Conservation (phyloP, 2,113 vertebrate genomes). For the Centropus unirufus region DNA sequence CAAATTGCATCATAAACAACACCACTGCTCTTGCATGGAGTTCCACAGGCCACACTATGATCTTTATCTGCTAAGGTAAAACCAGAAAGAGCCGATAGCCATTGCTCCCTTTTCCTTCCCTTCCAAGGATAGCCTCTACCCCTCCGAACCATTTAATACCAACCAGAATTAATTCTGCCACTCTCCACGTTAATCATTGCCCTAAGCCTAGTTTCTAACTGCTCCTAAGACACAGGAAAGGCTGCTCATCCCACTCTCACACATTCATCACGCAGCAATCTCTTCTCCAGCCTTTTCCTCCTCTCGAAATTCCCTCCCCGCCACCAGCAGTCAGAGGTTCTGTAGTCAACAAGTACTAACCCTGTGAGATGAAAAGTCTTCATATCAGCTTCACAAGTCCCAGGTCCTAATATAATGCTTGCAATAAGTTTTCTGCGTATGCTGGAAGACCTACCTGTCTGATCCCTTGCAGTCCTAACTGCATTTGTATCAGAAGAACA, state of each 20-base stretch:
- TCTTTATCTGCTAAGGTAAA: not conserved
- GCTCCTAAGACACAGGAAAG: not conserved
- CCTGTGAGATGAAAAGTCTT: slow-evolving; percentile 3
- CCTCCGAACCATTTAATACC: not conserved
- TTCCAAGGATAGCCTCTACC: not conserved
- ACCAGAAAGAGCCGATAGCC: not conserved
- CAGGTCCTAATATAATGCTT: not conserved
- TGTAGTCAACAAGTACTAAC: not conserved
- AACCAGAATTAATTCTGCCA: not conserved
- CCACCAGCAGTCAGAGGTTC: not conserved
- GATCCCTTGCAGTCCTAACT: not conserved
- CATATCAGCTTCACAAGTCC: not conserved
- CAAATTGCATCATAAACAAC: not conserved
- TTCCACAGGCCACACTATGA: not conserved
- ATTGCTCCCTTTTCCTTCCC: not conserved
- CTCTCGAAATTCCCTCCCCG: not conserved
- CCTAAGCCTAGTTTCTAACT: not conserved
- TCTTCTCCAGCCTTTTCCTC: not conserved
- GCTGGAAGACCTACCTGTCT: slow-evolving; percentile 24
- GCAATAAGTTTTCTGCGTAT: slow-evolving; percentile 21
- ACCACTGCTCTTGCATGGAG: not conserved
- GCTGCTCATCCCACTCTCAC: not conserved
- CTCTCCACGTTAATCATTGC: not conserved
- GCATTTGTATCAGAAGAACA: slow-evolving; percentile 42
- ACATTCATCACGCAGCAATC: not conserved